Evolutionary conservation across 23 tunicate genomes (phyloP).

Genomic region (Ascidia mentula): DNA sequence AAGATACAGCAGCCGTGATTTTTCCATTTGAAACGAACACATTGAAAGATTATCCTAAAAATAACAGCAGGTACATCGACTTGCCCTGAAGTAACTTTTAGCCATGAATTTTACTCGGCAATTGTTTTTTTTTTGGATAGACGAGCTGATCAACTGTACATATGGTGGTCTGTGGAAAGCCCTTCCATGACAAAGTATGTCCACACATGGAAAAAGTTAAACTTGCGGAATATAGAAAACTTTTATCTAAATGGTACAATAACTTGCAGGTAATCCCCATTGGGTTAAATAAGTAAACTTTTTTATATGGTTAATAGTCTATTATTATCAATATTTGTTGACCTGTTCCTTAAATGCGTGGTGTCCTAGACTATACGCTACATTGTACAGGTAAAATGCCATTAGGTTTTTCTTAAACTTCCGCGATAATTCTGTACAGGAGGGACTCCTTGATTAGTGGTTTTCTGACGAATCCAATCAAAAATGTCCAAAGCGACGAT

Average conservation of each 20-base stretch:
- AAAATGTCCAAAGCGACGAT: neutral
- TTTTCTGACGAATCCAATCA: neutral
- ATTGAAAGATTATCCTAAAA: neutral
- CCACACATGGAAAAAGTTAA: neutral
- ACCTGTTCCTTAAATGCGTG: too few species aligned
- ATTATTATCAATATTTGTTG: too few species aligned
- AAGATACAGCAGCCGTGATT: neutral
- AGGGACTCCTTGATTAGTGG: neutral
- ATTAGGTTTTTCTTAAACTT: too few species aligned
- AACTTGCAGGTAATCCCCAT: neutral
- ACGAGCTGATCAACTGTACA: neutral
- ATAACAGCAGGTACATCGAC: neutral
- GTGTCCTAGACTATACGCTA: too few species aligned
- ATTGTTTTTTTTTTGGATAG: too few species aligned
- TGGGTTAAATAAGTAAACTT: too few species aligned
- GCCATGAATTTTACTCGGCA: too few species aligned
- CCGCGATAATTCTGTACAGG: neutral
- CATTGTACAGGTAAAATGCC: too few species aligned
- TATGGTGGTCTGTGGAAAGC: constrained; percentile 4
- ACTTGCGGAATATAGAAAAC: neutral
- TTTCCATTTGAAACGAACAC: neutral
- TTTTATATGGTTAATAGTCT: too few species aligned
- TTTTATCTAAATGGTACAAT: neutral
- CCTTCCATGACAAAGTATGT: neutral
- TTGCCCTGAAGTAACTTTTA: too few species aligned